Evolutionary conservation across 2,113 vertebrate genomes (phyloP).

Genomic region (Cranoglanis bouderius): DNA sequence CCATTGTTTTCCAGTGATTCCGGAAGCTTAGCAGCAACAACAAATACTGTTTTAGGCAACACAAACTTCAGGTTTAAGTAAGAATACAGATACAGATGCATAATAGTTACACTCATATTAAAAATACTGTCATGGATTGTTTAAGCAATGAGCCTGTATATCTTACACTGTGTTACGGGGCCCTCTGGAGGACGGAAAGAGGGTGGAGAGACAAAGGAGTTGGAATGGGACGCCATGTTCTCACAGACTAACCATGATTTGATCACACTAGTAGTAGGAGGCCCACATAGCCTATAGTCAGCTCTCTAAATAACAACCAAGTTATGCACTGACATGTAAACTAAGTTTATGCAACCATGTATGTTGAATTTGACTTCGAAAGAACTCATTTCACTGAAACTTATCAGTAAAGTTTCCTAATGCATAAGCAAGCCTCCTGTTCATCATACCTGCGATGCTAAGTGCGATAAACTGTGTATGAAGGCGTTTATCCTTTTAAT

Average conservation of each 20-base stretch:
- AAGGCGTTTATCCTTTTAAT: neutral
- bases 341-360: neutral
- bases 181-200: slow-evolving; percentile 7
- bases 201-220: neutral
- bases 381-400: neutral
- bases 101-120: too few relatives aligned
- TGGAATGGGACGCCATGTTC: neutral
- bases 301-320: neutral
- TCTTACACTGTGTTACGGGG: neutral
- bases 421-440: neutral
- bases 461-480: too few relatives aligned
- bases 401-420: neutral
- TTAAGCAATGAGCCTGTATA: neutral
- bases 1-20: neutral
- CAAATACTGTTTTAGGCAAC: neutral
- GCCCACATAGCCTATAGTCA: too few relatives aligned
- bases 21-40: neutral
- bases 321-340: too few relatives aligned
- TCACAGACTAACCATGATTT: neutral
- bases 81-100: neutral
- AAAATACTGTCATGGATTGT: neutral
- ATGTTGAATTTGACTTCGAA: neutral
- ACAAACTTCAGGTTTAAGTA: too few relatives aligned
- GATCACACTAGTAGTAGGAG: neutral
- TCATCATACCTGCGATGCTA: too few relatives aligned